A percentile compares a stretch with the other conserved stretches of the same genome.
Conservation (phyloP, 2,113 vertebrate genomes). For the Ondatra zibethicus region DNA sequence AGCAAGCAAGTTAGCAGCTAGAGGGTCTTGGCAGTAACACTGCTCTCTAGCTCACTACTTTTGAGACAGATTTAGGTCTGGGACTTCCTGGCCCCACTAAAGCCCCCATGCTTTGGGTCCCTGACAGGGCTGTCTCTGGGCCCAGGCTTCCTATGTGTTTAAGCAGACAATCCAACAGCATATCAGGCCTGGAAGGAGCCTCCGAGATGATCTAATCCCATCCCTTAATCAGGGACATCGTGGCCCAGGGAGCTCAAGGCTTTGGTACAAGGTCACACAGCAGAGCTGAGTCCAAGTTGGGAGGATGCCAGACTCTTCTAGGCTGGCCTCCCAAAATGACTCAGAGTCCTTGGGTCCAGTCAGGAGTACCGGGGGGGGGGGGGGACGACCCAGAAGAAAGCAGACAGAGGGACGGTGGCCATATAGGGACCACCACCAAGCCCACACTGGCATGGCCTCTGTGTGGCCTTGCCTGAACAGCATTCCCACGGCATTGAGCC, state of each 20-base stretch:
- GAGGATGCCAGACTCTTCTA: not conserved
- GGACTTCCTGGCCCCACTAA: not conserved
- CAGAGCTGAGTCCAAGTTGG: not conserved
- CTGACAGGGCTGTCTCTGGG: not conserved
- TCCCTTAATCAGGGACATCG: not conserved
- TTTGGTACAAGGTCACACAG: constrained; percentile 18
- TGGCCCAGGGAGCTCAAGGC: not conserved
- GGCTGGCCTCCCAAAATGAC: not conserved
- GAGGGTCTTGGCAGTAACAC: not conserved
- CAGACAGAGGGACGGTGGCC: not conserved
- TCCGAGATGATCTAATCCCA: constrained; percentile 1
- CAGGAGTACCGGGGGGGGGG: fast-evolving
- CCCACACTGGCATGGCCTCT: not conserved
- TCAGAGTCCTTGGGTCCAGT: not conserved
- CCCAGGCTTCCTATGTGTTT: not conserved
- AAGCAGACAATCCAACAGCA: not conserved
- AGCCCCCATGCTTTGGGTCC: not conserved
- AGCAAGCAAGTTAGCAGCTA: not conserved
- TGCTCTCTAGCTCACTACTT: fast-evolving
- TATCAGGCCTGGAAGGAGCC: not conserved
- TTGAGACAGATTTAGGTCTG: too few relatives aligned
- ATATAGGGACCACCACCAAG: not conserved
- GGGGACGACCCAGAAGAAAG: not conserved
- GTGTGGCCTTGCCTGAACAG: not conserved
- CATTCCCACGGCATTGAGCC: constrained; percentile 63